Evolutionary conservation across 2,888 invertebrate species (phyloP).

Genomic region (Lepetodrilus schrolli): DNA sequence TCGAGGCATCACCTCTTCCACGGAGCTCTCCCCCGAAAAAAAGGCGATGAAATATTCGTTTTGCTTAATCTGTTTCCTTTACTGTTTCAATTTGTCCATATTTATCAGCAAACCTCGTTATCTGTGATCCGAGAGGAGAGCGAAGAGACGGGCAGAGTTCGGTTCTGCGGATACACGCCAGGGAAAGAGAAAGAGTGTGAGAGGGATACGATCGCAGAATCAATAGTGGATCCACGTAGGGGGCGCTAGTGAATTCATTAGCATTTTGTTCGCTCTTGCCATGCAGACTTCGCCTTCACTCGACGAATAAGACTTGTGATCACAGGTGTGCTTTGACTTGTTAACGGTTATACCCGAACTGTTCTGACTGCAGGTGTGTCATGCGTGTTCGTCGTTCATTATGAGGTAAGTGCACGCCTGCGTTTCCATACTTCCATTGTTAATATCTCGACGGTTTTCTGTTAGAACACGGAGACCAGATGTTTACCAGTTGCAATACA

Average conservation of each 20-base stretch:
- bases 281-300: constrained; percentile 1
- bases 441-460: neutral
- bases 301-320: neutral
- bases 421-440: neutral
- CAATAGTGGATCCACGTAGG: neutral
- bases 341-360: neutral
- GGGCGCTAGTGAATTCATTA: constrained; percentile 24
- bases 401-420: neutral
- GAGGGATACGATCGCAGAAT: constrained; percentile 23
- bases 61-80: constrained; percentile 23
- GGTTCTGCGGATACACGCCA: neutral
- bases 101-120: constrained; percentile 24
- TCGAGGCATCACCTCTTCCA: too few relatives aligned
- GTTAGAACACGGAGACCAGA: neutral
- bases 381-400: neutral
- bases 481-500: neutral
- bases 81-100: constrained; percentile 24
- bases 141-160: neutral
- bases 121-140: constrained; percentile 1
- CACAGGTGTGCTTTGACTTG: neutral
- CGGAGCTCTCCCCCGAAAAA: too few relatives aligned
- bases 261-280: constrained; percentile 26
- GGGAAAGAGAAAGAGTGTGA: too few relatives aligned
- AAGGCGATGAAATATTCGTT: neutral
- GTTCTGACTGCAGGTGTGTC: neutral